phyloP scores from a whole-genome alignment of 2,113 vertebrate species.

The Sapajus apella region DNA sequence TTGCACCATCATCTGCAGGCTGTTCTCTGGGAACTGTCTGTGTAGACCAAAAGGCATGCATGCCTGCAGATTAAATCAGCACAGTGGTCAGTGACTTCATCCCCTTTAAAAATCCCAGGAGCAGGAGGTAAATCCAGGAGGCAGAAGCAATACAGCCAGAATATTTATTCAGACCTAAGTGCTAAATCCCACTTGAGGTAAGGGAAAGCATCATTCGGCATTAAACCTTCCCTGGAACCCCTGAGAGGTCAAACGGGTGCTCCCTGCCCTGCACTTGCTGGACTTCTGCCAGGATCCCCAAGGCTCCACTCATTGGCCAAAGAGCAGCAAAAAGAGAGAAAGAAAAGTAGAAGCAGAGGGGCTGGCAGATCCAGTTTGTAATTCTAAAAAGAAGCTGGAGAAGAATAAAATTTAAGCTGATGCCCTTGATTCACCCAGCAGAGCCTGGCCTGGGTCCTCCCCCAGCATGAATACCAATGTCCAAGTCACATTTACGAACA shows the following conservation, averaged over 20 bases:
- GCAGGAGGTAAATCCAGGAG: not conserved
- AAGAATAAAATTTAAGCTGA: not conserved
- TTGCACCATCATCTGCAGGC: slow-evolving; percentile 98
- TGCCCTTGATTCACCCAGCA: not conserved
- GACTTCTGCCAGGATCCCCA: not conserved
- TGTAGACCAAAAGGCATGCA: slow-evolving; percentile 97
- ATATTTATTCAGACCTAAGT: not conserved
- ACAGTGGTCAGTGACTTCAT: not conserved
- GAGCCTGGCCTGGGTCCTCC: not conserved
- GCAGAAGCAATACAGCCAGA: not conserved
- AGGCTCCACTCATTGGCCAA: not conserved
- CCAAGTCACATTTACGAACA: not conserved
- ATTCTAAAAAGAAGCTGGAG: not conserved
- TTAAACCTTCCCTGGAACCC: not conserved
- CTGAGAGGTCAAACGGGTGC: not conserved
- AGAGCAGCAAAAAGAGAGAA: not conserved
- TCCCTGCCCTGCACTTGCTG: not conserved
- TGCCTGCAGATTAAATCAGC: slow-evolving; percentile 83
- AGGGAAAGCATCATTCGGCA: not conserved
- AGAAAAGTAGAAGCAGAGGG: not conserved
- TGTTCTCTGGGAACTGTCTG: slow-evolving; percentile 96
- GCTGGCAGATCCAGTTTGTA: not conserved
- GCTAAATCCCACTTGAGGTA: not conserved
- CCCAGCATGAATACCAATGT: not conserved
- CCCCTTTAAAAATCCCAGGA: not conserved